A percentile compares a stretch with the other conserved stretches of the same genome.
Evolutionary conservation across 2,113 vertebrate species (phyloP).

Genomic region (Chauna torquata): DNA sequence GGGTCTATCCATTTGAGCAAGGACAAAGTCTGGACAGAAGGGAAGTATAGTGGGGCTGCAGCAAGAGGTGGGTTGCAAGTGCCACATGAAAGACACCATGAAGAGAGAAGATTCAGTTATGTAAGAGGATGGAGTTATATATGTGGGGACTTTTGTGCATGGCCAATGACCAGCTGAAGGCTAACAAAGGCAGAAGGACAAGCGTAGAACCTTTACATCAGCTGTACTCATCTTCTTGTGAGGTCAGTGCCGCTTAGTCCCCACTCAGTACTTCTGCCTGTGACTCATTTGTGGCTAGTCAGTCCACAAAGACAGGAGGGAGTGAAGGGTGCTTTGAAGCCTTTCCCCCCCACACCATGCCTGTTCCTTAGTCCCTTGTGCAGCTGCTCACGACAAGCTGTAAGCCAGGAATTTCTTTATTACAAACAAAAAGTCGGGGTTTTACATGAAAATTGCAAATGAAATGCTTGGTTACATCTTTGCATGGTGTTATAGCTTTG

Average conservation of each 20-base stretch:
- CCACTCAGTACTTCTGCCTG: neutral
- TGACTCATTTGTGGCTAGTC: neutral
- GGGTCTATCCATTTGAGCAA: neutral
- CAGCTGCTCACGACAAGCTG: neutral
- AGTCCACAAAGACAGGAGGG: neutral
- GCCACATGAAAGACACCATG: neutral
- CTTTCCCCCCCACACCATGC: neutral
- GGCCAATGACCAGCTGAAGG: neutral
- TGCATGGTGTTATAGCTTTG: neutral
- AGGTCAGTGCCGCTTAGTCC: too few relatives aligned
- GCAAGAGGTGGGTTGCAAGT: neutral
- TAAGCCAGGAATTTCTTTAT: neutral
- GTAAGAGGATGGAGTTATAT: neutral
- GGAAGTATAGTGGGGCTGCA: neutral
- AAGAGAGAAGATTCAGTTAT: neutral
- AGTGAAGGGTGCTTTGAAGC: neutral
- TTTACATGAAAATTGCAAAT: neutral
- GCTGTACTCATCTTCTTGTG: neutral
- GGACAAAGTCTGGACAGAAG: neutral
- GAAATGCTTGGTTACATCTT: neutral
- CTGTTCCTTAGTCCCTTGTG: neutral
- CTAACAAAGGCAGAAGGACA: neutral
- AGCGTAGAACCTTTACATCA: neutral
- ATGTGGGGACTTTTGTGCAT: fast-evolving
- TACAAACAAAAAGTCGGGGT: neutral